phyloP scores from a whole-genome alignment of 2,888 invertebrate genomes.

The Caenorhabditis zanzibari region DNA sequence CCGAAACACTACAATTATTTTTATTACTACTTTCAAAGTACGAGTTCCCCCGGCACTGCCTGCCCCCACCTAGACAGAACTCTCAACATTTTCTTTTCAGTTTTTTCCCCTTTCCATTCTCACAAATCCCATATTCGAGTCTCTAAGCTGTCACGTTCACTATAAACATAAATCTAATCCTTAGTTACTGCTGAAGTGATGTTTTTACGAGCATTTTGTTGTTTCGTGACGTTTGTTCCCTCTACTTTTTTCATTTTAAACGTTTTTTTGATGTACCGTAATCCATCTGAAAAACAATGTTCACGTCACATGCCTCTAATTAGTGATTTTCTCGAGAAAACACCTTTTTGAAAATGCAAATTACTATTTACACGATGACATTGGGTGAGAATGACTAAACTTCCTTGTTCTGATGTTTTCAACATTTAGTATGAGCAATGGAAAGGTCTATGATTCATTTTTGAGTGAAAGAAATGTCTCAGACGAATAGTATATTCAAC shows the following conservation, averaged over 20 bases:
- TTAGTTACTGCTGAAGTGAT: background rate
- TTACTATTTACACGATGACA: background rate
- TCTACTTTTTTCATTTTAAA: too few relatives aligned
- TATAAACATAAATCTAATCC: slow-evolving; percentile 7
- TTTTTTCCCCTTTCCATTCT: background rate
- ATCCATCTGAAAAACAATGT: background rate
- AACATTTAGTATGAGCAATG: background rate
- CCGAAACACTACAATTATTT: too few relatives aligned
- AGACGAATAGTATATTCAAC: too few relatives aligned
- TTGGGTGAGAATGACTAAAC: slow-evolving; percentile 11
- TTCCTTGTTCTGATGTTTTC: background rate
- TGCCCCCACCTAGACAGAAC: too few relatives aligned
- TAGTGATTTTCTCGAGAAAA: slow-evolving; percentile 1
- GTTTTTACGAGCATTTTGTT: slow-evolving; percentile 14
- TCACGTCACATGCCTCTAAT: slow-evolving; percentile 23
- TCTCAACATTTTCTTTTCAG: background rate
- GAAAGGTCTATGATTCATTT: background rate
- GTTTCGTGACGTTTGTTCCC: background rate
- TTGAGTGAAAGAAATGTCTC: background rate
- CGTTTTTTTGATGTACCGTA: too few relatives aligned
- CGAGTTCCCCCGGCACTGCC: too few relatives aligned
- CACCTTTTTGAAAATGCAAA: background rate
- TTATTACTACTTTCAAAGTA: too few relatives aligned
- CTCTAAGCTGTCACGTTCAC: background rate
- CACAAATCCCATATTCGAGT: background rate